Conservation (phyloP, 1,140 invertebrate species). For the Ephestia elutella region DNA sequence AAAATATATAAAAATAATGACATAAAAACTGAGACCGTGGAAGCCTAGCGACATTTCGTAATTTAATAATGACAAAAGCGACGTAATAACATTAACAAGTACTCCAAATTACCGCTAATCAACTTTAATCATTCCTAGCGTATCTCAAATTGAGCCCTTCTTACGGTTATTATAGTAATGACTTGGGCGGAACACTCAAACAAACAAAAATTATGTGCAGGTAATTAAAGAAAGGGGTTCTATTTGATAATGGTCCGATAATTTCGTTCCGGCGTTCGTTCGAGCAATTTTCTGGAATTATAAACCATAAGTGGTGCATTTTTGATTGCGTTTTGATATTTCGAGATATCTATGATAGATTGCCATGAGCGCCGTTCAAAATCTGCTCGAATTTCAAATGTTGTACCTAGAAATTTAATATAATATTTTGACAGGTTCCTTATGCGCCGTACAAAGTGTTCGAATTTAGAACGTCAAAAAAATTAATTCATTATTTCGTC, state of each 20-base stretch:
- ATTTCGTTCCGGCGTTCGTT: slow-evolving; percentile 45
- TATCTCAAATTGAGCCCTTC: slow-evolving; percentile 50
- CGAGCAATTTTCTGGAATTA: slow-evolving; percentile 67
- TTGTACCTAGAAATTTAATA: too few species aligned
- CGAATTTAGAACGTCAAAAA: slow-evolving; percentile 23
- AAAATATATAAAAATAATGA: too few species aligned
- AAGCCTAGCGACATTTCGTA: slow-evolving; percentile 7
- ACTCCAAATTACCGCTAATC: slow-evolving; percentile 59
- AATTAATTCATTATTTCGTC: slow-evolving; percentile 55
- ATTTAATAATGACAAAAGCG: slow-evolving; percentile 39
- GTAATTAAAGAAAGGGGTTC: slow-evolving; percentile 73
- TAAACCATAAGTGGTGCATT: slow-evolving; percentile 49
- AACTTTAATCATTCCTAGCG: slow-evolving; percentile 57
- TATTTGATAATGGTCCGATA: slow-evolving; percentile 66
- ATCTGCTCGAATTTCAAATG: not conserved
- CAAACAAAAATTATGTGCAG: slow-evolving; percentile 65
- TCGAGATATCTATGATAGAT: slow-evolving; percentile 49
- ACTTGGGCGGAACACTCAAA: slow-evolving; percentile 53
- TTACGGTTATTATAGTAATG: slow-evolving; percentile 63
- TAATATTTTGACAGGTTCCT: too few species aligned
- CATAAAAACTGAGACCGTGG: slow-evolving; percentile 6
- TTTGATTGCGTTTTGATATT: slow-evolving; percentile 49
- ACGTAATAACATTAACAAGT: slow-evolving; percentile 43
- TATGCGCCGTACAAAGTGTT: not conserved
- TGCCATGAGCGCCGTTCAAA: slow-evolving; percentile 13